Percentiles rank a stretch among this genome's conserved stretches.
Evolutionary conservation across 23 tunicate genomes (phyloP).

Genomic region (Corella eumyota): DNA sequence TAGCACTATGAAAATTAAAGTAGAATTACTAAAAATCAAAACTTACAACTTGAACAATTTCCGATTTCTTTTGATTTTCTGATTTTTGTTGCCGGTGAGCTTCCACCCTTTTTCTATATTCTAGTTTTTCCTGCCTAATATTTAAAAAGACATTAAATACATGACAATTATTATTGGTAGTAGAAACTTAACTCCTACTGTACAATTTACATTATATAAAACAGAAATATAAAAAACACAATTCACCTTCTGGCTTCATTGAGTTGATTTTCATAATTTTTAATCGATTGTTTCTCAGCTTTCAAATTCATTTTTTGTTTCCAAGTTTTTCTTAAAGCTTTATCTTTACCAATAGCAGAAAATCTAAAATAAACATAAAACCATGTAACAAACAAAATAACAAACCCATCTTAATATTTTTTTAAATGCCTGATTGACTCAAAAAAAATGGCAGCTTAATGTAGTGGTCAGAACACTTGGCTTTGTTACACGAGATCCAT

Average conservation of each 20-base stretch:
- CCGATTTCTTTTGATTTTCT: slow-evolving; percentile 51
- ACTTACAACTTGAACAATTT: slow-evolving; percentile 73
- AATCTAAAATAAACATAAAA: slow-evolving; percentile 8
- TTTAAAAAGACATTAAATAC: neutral
- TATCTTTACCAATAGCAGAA: slow-evolving; percentile 35
- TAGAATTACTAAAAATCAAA: neutral
- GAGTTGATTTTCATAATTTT: slow-evolving; percentile 9
- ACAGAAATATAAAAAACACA: neutral
- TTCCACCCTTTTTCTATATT: slow-evolving; percentile 51
- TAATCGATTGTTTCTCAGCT: slow-evolving; percentile 19
- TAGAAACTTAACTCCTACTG: too few species aligned
- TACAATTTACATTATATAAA: too few species aligned
- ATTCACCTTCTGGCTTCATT: slow-evolving; percentile 15
- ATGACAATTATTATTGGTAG: too few species aligned
- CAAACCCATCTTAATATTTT: too few species aligned
- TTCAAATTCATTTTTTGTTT: slow-evolving; percentile 15
- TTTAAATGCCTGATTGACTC: too few species aligned
- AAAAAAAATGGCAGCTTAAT: too few species aligned
- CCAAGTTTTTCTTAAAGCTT: slow-evolving; percentile 33
- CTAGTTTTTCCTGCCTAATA: slow-evolving; percentile 48
- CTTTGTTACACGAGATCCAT: too few species aligned
- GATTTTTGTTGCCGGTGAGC: slow-evolving; percentile 45
- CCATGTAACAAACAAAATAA: too few species aligned
- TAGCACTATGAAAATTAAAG: too few species aligned
- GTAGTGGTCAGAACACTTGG: too few species aligned